These are phyloP conservation scores for Takifugu flavidus DNA, from an alignment of 2,113 vertebrate species.

Conservation along the genomic window DNA sequence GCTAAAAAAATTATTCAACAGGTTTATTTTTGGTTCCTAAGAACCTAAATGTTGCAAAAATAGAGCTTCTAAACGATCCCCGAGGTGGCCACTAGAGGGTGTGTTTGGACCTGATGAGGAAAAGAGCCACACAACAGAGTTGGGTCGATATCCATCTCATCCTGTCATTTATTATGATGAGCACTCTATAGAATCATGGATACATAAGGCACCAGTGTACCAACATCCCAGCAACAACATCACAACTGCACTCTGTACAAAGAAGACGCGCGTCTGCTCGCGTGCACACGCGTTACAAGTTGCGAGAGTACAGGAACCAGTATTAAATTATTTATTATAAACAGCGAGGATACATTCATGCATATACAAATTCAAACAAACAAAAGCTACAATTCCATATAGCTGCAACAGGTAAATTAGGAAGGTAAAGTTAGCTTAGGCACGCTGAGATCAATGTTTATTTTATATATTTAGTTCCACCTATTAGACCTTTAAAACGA, in stretches of 20 bases:
- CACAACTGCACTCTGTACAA: slow-evolving; percentile 35
- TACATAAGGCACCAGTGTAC: slow-evolving; percentile 50
- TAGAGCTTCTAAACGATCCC: too few species aligned
- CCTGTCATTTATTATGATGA: slow-evolving; percentile 44
- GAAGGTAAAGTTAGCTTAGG: slow-evolving; percentile 28
- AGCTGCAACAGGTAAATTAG: slow-evolving; percentile 43
- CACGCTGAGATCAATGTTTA: slow-evolving; percentile 8
- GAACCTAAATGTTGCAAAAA: too few species aligned
- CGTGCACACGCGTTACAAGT: slow-evolving; percentile 41
- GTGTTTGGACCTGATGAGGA: neutral
- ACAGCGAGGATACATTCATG: slow-evolving; percentile 59
- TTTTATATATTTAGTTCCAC: neutral
- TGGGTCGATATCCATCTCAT: slow-evolving; percentile 19
- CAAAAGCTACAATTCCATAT: slow-evolving; percentile 38
- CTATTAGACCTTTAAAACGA: neutral
- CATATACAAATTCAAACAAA: slow-evolving; percentile 46
- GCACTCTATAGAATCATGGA: slow-evolving; percentile 42
- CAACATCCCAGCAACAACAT: slow-evolving; percentile 27
- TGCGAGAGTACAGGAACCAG: slow-evolving; percentile 29
- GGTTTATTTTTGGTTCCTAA: too few species aligned
- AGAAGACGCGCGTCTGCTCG: slow-evolving; percentile 29
- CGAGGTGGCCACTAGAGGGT: slow-evolving; percentile 25
- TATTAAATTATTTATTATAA: slow-evolving; percentile 56
- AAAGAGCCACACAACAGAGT: too few species aligned
- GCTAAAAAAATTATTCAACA: too few species aligned